Percentiles rank a stretch among this genome's conserved stretches.
These are phyloP conservation scores for Heliocidaris erythrogramma DNA, from an alignment of 35 echinoderm and acorn worm species.

Conservation along the genomic window DNA sequence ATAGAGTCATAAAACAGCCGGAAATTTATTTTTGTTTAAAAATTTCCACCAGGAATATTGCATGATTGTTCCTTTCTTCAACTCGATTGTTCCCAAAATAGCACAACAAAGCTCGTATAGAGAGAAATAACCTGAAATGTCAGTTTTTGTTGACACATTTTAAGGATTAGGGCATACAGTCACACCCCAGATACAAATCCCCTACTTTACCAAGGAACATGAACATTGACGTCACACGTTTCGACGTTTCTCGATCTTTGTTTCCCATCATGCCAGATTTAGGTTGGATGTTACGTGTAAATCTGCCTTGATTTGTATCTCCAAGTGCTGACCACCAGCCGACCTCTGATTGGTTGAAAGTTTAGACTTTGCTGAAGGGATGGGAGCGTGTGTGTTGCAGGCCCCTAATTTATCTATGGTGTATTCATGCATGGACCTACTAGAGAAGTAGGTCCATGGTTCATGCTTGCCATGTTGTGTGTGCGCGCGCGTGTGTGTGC, in stretches of 20 bases:
- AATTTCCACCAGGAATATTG: too few species aligned
- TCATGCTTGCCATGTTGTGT: too few species aligned
- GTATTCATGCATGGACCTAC: too few species aligned
- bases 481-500: neutral
- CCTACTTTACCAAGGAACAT: neutral
- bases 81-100: neutral
- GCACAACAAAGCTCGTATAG: neutral
- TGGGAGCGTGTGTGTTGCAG: neutral
- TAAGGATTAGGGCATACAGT: neutral
- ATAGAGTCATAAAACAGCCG: neutral
- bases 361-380: neutral
- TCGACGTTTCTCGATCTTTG: neutral
- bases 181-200: neutral
- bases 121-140: neutral
- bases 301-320: too few species aligned
- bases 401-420: too few species aligned
- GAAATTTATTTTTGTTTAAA: too few species aligned
- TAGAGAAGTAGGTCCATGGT: too few species aligned
- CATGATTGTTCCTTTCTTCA: neutral
- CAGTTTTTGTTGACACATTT: neutral
- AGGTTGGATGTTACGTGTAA: too few species aligned
- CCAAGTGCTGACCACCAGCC: neutral
- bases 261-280: neutral
- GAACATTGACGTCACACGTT: neutral
- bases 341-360: neutral